phyloP scores from a whole-genome alignment of 1,140 invertebrate genomes.

The Steinernema feltiae region DNA sequence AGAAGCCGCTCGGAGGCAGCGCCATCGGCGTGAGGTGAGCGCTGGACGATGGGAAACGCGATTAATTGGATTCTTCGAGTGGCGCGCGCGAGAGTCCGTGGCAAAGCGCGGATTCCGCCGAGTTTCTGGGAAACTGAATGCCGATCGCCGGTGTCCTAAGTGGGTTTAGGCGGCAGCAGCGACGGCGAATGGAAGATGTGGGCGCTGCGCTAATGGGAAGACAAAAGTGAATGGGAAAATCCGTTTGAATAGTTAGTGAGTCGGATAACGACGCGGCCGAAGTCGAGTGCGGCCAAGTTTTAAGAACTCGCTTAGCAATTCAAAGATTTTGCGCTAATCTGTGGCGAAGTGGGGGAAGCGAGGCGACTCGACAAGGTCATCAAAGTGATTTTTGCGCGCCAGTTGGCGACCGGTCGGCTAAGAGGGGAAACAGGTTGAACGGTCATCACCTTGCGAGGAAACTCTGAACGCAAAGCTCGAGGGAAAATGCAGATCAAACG shows the following conservation, averaged over 20 bases:
- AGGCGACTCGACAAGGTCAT: too few relatives aligned
- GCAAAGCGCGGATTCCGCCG: constrained; percentile 3
- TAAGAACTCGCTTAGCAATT: neutral
- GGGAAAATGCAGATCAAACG: too few relatives aligned
- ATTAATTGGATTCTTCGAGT: neutral
- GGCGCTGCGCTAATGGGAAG: neutral
- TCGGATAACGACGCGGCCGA: neutral
- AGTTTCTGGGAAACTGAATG: neutral
- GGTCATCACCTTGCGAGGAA: too few relatives aligned
- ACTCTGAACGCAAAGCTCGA: too few relatives aligned
- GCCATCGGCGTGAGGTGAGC: neutral
- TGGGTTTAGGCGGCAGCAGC: neutral
- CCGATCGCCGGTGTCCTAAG: neutral
- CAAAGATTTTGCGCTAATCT: neutral
- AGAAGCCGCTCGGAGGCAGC: neutral
- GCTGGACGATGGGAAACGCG: neutral
- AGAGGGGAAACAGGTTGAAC: too few relatives aligned
- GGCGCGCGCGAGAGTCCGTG: neutral
- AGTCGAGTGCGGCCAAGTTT: neutral
- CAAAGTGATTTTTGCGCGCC: too few relatives aligned
- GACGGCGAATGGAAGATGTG: neutral
- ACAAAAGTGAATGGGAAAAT: constrained; percentile 8
- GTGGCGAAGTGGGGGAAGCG: neutral
- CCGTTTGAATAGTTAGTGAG: constrained; percentile 9
- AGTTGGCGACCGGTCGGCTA: too few relatives aligned